Evolutionary conservation across 2,888 invertebrate genomes (phyloP).

Genomic region (Eulithis prunata): DNA sequence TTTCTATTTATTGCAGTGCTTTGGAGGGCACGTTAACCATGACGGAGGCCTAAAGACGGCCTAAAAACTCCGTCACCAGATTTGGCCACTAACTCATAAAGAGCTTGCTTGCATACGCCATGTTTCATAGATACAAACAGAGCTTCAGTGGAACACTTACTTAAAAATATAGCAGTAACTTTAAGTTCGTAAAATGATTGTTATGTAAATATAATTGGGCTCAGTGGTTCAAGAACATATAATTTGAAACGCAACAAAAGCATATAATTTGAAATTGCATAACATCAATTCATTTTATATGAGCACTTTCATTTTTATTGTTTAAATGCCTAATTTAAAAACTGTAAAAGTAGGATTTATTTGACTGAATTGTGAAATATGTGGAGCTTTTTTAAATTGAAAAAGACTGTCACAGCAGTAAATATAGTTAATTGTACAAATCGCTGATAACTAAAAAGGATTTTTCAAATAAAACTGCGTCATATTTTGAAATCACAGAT

Average conservation of each 20-base stretch:
- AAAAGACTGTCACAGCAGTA: no score
- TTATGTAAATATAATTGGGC: slow-evolving; percentile 42
- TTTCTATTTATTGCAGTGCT: no score
- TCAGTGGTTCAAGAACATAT: slow-evolving; percentile 22
- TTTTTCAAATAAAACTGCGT: no score
- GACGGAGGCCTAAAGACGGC: no score
- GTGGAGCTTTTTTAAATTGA: slow-evolving; percentile 8
- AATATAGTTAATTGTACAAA: neutral
- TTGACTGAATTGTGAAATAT: slow-evolving; percentile 22
- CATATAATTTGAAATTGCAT: slow-evolving; percentile 35
- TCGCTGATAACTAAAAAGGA: no score
- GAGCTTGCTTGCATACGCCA: no score
- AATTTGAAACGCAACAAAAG: slow-evolving; percentile 10
- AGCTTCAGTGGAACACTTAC: slow-evolving; percentile 12
- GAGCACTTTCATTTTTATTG: slow-evolving; percentile 23
- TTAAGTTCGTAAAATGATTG: slow-evolving; percentile 41
- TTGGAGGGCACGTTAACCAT: no score
- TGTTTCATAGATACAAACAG: no score
- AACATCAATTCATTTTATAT: slow-evolving; percentile 35
- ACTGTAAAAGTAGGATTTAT: slow-evolving; percentile 17
- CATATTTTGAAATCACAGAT: no score
- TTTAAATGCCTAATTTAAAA: slow-evolving; percentile 15
- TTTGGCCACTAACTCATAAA: no score
- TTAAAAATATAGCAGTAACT: slow-evolving; percentile 46
- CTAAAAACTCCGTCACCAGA: no score